Conservation (phyloP, 2,888 invertebrate species). For the Drosophila monieri region DNA sequence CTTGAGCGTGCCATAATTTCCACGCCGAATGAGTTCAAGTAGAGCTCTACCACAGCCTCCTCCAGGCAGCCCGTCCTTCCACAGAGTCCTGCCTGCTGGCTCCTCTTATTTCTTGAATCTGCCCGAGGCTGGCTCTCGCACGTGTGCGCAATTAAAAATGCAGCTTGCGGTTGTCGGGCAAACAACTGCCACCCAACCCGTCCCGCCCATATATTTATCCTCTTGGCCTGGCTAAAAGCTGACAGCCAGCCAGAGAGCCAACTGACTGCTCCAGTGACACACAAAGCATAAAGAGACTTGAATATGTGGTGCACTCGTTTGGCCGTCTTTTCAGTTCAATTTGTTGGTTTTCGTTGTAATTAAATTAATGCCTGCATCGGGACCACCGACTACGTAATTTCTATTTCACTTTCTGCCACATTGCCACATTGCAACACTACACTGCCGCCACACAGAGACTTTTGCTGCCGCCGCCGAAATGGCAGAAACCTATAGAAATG, state of each 20-base stretch:
- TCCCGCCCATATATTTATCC: background rate
- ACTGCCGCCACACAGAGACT: background rate
- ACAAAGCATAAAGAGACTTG: constrained; percentile 60
- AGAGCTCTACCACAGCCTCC: constrained; percentile 56
- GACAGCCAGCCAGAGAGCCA: constrained; percentile 11
- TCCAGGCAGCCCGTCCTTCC: constrained; percentile 25
- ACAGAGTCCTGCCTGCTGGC: constrained; percentile 8
- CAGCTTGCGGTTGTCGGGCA: constrained; percentile 77
- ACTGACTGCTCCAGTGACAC: constrained; percentile 69
- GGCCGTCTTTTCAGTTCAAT: constrained; percentile 53
- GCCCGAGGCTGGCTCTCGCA: constrained; percentile 52
- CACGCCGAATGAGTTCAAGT: constrained; percentile 75
- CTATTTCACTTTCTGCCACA: constrained; percentile 39
- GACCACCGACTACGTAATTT: constrained; percentile 65
- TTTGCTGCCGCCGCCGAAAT: constrained; percentile 8
- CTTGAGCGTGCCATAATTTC: constrained; percentile 74
- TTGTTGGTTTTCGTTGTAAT: constrained; percentile 52
- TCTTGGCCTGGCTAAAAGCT: constrained; percentile 15
- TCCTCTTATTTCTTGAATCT: constrained; percentile 21
- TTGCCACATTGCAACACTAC: constrained; percentile 5
- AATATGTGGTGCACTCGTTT: constrained; percentile 49
- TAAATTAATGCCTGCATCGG: constrained; percentile 67
- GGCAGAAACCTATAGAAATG: constrained; percentile 10
- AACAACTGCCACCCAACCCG: constrained; percentile 19
- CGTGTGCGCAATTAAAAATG: constrained; percentile 77